Evolutionary conservation across 2,888 invertebrate species (phyloP).

Genomic region (Microplitis deprimator): DNA sequence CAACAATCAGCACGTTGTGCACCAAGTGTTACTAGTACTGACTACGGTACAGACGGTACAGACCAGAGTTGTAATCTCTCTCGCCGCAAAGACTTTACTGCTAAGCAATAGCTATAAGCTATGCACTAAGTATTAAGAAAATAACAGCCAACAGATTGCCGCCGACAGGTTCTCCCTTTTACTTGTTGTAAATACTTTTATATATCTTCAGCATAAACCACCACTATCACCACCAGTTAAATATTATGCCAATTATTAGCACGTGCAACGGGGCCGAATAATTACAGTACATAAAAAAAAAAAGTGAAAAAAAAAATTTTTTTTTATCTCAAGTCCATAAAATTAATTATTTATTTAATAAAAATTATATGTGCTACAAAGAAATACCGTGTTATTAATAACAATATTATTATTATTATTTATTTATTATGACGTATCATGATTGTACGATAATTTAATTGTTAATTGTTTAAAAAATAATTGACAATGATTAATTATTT

Average conservation of each 20-base stretch:
- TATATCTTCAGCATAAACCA: background rate
- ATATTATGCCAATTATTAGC: background rate
- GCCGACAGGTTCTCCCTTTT: background rate
- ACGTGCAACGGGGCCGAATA: too few species aligned
- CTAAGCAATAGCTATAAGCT: background rate
- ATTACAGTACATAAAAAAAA: too few species aligned
- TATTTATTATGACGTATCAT: background rate
- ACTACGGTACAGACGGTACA: background rate
- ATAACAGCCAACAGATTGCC: conserved; percentile 1
- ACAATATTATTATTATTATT: too few species aligned
- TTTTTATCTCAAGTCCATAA: too few species aligned
- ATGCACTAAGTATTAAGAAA: conserved; percentile 1
- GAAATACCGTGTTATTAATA: too few species aligned
- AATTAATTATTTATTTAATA: too few species aligned
- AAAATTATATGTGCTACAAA: too few species aligned
- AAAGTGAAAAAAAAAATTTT: too few species aligned
- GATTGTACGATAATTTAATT: background rate
- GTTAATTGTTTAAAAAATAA: background rate
- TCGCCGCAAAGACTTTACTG: background rate
- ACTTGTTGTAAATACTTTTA: background rate
- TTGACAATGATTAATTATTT: background rate
- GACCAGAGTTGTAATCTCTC: background rate
- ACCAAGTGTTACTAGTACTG: background rate
- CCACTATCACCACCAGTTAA: background rate
- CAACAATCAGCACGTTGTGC: background rate